Conservation (phyloP, 2,888 invertebrate species). For the Ceramica pisi region DNA sequence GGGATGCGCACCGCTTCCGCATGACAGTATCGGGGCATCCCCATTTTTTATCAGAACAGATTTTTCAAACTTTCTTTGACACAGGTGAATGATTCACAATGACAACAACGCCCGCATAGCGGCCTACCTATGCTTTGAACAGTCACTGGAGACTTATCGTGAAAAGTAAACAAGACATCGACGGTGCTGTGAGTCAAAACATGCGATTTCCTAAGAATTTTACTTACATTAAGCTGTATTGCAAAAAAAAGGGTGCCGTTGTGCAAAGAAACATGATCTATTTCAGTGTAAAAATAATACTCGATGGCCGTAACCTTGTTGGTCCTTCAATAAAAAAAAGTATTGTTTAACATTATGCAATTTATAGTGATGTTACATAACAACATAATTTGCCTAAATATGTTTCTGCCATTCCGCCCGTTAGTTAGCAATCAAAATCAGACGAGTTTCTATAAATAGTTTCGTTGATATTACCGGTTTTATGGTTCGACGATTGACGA, state of each 20-base stretch:
- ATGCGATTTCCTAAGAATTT: constrained; percentile 6
- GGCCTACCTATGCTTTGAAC: background rate
- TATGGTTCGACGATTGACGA: background rate
- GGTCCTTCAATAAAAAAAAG: background rate
- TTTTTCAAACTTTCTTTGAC: background rate
- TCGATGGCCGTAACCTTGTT: background rate
- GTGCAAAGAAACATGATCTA: background rate
- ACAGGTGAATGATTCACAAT: background rate
- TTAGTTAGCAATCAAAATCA: constrained; percentile 5
- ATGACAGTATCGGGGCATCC: too few species aligned
- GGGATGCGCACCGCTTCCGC: too few species aligned
- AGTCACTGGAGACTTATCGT: constrained; percentile 11
- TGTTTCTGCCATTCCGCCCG: background rate
- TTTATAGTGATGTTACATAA: background rate
- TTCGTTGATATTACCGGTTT: constrained; percentile 24
- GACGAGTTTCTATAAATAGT: constrained; percentile 26
- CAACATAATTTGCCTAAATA: background rate
- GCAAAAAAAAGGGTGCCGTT: background rate
- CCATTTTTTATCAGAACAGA: too few species aligned
- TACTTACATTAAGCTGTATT: background rate
- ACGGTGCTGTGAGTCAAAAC: constrained; percentile 11
- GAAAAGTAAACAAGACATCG: constrained; percentile 3
- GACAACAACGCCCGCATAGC: background rate
- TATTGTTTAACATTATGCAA: constrained; percentile 20
- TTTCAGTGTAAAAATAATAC: too few species aligned